Percentiles rank a stretch among this genome's conserved stretches.
Conservation (phyloP, 2,888 invertebrate species). For the Drosophila paramelanica region DNA sequence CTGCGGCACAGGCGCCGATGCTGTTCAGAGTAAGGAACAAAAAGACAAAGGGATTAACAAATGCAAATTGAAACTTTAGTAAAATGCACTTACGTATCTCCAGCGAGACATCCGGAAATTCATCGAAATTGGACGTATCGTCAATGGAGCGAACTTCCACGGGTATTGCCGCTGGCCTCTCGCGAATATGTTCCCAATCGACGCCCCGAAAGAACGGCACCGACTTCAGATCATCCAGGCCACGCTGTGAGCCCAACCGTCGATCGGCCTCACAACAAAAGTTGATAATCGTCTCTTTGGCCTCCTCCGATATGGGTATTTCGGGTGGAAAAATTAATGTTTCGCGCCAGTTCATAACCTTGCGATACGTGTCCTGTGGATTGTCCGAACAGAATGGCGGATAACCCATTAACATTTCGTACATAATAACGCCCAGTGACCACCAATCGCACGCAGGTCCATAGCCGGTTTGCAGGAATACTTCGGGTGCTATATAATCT, state of each 20-base stretch:
- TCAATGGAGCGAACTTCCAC: slow-evolving; percentile 99
- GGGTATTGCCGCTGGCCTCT: slow-evolving; percentile 98
- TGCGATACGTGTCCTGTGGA: slow-evolving; percentile 86
- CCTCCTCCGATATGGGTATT: slow-evolving; percentile 99
- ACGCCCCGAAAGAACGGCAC: slow-evolving; percentile 98
- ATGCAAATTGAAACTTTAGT: neutral
- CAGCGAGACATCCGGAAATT: slow-evolving; percentile 99
- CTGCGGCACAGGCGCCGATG: slow-evolving; percentile 94
- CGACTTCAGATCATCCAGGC: slow-evolving; percentile 96
- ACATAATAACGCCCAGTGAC: slow-evolving; percentile 99
- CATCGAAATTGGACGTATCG: slow-evolving; percentile 99
- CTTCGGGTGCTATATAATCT: slow-evolving; percentile 99
- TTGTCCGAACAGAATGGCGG: slow-evolving; percentile 99
- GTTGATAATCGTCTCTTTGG: slow-evolving; percentile 96
- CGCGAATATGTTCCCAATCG: slow-evolving; percentile 99
- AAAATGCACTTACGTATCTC: slow-evolving; percentile 94
- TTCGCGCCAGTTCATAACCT: slow-evolving; percentile 99
- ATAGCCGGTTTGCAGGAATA: slow-evolving; percentile 98
- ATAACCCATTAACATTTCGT: slow-evolving; percentile 99
- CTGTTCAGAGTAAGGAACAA: slow-evolving; percentile 85
- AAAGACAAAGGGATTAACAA: neutral
- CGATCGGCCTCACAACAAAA: slow-evolving; percentile 99
- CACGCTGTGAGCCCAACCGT: slow-evolving; percentile 94
- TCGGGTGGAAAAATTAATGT: slow-evolving; percentile 99
- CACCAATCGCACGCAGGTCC: slow-evolving; percentile 99